Percentiles rank a stretch among this genome's conserved stretches.
phyloP scores from a whole-genome alignment of 2,888 invertebrate species.

The Hoplodrina ambigua region DNA sequence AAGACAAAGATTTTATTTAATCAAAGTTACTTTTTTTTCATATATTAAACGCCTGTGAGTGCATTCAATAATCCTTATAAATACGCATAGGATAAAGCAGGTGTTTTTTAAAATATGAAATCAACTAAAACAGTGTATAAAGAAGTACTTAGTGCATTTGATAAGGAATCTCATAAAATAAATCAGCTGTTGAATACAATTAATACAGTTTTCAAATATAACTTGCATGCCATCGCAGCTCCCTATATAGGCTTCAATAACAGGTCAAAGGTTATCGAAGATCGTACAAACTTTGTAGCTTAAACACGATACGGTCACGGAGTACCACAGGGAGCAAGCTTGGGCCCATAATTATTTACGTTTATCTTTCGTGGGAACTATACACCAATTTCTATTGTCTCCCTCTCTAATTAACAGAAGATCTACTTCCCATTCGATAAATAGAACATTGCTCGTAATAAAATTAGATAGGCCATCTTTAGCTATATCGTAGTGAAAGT shows the following conservation, averaged over 20 bases:
- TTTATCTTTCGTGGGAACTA: conserved; percentile 41
- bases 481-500: background rate
- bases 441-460: conserved; percentile 12
- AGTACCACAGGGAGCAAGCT: conserved; percentile 63
- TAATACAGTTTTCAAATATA: conserved; percentile 3
- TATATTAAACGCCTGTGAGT: background rate
- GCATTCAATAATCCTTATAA: background rate
- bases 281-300: conserved; percentile 70
- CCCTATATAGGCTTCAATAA: conserved; percentile 70
- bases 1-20: background rate
- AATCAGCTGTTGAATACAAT: background rate
- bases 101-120: background rate
- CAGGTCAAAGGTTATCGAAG: conserved; percentile 77
- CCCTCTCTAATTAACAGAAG: conserved; percentile 19
- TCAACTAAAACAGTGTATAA: background rate
- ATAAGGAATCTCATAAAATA: background rate
- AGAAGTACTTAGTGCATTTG: background rate
- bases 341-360: conserved; percentile 48
- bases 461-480: conserved; percentile 25
- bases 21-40: background rate
- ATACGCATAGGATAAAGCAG: background rate
- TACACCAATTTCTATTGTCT: conserved; percentile 41
- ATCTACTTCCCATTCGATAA: conserved; percentile 25
- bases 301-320: conserved; percentile 59
- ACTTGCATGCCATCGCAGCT: conserved; percentile 61